Conservation (phyloP, 1,140 invertebrate species). For the Drosophila kepulauana region DNA sequence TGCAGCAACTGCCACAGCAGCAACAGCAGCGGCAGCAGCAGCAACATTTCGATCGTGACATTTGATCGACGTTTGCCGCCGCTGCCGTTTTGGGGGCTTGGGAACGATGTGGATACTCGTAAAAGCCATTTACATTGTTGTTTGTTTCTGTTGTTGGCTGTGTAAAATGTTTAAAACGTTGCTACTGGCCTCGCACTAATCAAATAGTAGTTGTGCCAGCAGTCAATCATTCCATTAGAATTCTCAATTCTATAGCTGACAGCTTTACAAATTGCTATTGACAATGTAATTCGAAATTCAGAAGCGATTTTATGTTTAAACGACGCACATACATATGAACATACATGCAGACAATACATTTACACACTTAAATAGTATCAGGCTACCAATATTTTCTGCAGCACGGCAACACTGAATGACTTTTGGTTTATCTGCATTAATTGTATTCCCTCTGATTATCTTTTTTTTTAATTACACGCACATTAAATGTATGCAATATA, state of each 20-base stretch:
- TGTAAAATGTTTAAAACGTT: slow-evolving; percentile 19
- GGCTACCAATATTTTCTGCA: not conserved
- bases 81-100: slow-evolving; percentile 63
- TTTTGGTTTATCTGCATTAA: not conserved
- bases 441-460: not conserved
- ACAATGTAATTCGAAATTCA: slow-evolving; percentile 75
- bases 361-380: too few species aligned
- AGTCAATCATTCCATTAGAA: slow-evolving; percentile 69
- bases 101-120: slow-evolving; percentile 3
- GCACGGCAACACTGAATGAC: not conserved
- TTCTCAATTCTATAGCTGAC: slow-evolving; percentile 71
- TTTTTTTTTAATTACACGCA: not conserved
- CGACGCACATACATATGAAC: slow-evolving; percentile 48
- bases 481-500: not conserved
- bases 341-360: not conserved
- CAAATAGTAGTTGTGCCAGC: slow-evolving; percentile 54
- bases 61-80: slow-evolving; percentile 80
- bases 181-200: slow-evolving; percentile 42
- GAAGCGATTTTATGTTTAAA: slow-evolving; percentile 77
- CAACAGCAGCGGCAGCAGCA: slow-evolving; percentile 40
- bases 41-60: slow-evolving; percentile 68
- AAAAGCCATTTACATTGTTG: slow-evolving; percentile 14
- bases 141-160: slow-evolving; percentile 15
- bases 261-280: slow-evolving; percentile 75
- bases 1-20: slow-evolving; percentile 54